These are phyloP conservation scores for Sinosuthora webbiana DNA, from an alignment of 2,113 vertebrate genomes.

Conservation along the genomic window DNA sequence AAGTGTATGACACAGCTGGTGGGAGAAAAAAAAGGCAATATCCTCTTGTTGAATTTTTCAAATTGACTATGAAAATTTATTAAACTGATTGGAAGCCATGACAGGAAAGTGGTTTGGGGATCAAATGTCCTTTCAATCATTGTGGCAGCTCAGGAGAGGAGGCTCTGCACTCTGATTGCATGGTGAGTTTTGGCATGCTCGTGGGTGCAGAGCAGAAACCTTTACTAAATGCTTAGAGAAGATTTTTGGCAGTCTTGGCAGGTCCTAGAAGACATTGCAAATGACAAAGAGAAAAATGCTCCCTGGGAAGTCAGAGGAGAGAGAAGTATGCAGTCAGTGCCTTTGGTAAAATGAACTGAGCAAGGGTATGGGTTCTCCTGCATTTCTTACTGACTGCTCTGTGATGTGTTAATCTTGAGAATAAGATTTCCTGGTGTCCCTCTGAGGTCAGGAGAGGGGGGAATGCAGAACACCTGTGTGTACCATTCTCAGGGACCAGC, in stretches of 20 bases:
- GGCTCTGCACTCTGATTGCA: neutral
- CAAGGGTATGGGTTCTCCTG: neutral
- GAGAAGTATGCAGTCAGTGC: accelerated
- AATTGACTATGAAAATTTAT: neutral
- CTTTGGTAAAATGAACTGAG: neutral
- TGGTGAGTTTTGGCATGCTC: neutral
- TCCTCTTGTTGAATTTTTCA: neutral
- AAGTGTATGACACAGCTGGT: neutral
- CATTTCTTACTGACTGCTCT: neutral
- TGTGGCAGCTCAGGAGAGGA: neutral
- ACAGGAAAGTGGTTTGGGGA: neutral
- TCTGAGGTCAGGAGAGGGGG: neutral
- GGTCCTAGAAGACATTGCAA: neutral
- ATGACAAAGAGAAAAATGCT: neutral
- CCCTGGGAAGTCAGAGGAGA: neutral
- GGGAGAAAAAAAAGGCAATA: accelerated
- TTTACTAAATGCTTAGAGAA: neutral
- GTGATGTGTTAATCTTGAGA: accelerated
- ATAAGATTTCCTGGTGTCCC: neutral
- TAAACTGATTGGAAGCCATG: neutral
- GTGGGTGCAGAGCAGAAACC: neutral
- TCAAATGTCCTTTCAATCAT: neutral
- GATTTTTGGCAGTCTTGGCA: neutral
- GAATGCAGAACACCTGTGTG: neutral
- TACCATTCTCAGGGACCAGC: neutral